Conservation (phyloP, 2,888 invertebrate genomes). For the Argyresthia albistria region DNA sequence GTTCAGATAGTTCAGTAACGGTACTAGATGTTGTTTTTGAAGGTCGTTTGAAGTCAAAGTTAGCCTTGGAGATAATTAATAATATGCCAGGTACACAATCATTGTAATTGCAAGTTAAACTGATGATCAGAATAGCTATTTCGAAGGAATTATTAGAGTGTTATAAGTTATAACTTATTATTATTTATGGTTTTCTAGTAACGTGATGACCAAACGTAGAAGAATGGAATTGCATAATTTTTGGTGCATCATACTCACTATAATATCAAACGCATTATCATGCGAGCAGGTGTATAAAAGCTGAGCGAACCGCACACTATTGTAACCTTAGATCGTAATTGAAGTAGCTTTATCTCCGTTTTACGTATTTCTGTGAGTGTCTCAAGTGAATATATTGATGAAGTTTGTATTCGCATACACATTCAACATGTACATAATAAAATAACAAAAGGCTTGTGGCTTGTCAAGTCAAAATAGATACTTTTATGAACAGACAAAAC, state of each 20-base stretch:
- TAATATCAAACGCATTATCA: constrained; percentile 22
- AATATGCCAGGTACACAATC: no score
- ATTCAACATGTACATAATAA: constrained; percentile 56
- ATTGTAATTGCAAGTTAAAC: no score
- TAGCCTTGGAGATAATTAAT: no score
- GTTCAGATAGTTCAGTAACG: constrained; percentile 27
- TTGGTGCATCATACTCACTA: neutral
- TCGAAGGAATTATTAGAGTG: no score
- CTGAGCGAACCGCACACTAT: constrained; percentile 33
- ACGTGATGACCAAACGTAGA: neutral
- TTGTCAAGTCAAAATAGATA: no score
- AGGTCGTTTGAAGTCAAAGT: no score
- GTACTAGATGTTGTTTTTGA: constrained; percentile 33
- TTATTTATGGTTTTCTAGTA: neutral
- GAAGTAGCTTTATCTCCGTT: constrained; percentile 42
- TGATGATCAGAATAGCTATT: no score
- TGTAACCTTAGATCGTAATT: constrained; percentile 30
- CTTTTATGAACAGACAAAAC: no score
- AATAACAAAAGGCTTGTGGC: no score
- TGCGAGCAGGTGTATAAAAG: constrained; percentile 31
- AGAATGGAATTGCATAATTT: neutral
- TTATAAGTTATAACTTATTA: neutral
- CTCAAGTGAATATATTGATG: neutral
- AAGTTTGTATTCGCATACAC: constrained; percentile 36
- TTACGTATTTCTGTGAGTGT: constrained; percentile 8